Evolutionary conservation across 1,140 invertebrate genomes (phyloP), one percentile per base, ranked within the genome.

Genomic region (Cydia pomonella): DNA sequence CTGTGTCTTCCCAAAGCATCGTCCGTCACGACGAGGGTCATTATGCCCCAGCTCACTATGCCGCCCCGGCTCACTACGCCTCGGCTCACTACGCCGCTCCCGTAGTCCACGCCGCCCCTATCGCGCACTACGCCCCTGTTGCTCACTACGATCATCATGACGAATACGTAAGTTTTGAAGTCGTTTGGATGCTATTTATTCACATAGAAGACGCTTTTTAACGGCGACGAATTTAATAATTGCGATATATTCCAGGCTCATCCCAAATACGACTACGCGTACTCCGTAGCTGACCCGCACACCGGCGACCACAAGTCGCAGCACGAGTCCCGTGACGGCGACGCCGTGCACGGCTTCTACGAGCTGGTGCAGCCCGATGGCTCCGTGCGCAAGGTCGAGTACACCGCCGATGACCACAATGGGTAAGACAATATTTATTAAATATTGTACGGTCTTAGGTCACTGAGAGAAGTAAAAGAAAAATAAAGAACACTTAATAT

Each of bases 221-320:
- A 23, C 5, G 53, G 9, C 53, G 16, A 50, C 12, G 7, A 50
- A 13, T 13, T 18, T 50, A 50, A 59, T 10, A 23, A 23, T 59
- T 53, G 7, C 7, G 2, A 59, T 5, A 21, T 59, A n/a, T 59
- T 79, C 13, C 73, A 90, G 87, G 84, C 83, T 77, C 82, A 90
- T 76, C 87, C 87, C 21, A 86, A 89, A 82, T 94, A 94, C 87
- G 91, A 88, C 81, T 94, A 89, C 82, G 84, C 88, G 1, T 95
- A 94, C 85, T 92, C 91, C 72, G 93, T 94, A 21, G 82, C 92
- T n/a, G 94, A 94, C 83, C 84, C 89, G 0, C 85, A 89, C 82
- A 86, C 87, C 75, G 87, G 86, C 29, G 87, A 87, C 81, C 82
- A 85, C 79, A 89, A 88, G 81, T 80, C 84, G 4, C 85, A 87